Base-by-base conservation (phyloP, 2,113 vertebrate genomes). In the Synodontis membranacea region DNA sequence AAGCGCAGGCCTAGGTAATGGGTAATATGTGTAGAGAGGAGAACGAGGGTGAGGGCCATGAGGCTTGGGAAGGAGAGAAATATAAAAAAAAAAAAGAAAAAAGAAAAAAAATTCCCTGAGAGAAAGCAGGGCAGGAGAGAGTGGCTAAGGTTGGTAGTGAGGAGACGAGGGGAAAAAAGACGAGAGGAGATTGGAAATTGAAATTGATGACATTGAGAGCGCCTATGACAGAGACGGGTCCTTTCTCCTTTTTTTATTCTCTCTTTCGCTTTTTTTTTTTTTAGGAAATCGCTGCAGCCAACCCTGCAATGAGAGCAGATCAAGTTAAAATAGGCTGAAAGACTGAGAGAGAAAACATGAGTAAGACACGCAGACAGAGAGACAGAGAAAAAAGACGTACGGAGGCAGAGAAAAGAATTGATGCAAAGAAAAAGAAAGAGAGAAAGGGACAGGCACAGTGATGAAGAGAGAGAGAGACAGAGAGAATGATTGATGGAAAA, bases 141-240 rank as follows among this genome's bases (percentile, higher is more conserved):
- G 81, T 86, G 89, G 87, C 87, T 86, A 68, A 88, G 89, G 84
- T 84, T 79, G 66, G 85, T 62, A 78, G 23, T 78, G 62, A 75
- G 78, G 78, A 58, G 56, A 86, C 46, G 42, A 50, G 17, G 75
- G 74, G 37, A 34, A 92, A 92, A 91, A 93, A 91, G 78, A 58
- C 78, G 31, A 58, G 89, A 92, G 94, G 94, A 93, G 94, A 95
- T 95, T 94, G 93, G 94, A 96, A 97, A 96, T 97, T 96, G 96
- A 98, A 98, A 98, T 98, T 96, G 96, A 88, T 90, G 89, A 97
- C 97, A 97, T 97, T 98, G 97, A 95, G 97, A 97, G 98, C 96
- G 96, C 96, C 95, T 95, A 90, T 93, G 94, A 93, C 91, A 95
- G 92, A 88, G 66, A 84, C 84, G 2, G 92, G 90, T 86, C 82